These are phyloP conservation scores for Watersipora subatra DNA, from an alignment of 1,140 invertebrate species.

Conservation along the genomic window DNA sequence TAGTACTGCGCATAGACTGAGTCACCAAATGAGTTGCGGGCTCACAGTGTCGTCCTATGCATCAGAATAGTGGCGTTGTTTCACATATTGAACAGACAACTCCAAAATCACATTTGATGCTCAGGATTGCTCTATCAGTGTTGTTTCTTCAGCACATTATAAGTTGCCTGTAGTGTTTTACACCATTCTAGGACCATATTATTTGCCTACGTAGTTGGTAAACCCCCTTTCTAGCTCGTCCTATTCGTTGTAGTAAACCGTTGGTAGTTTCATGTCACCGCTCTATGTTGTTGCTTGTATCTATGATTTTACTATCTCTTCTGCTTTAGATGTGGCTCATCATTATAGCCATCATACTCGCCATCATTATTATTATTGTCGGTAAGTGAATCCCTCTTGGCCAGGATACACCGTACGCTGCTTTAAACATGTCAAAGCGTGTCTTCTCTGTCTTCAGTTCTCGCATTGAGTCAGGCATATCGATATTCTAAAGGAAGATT, in stretches of 20 bases:
- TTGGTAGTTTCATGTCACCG: neutral
- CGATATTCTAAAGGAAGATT: neutral
- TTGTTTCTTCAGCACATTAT: neutral
- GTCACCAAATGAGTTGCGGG: neutral
- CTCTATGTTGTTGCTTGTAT: neutral
- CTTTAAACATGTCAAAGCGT: no score
- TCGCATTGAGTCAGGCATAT: neutral
- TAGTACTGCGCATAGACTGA: neutral
- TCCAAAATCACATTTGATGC: no score
- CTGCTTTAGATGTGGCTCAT: neutral
- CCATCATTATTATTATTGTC: slow-evolving; percentile 1
- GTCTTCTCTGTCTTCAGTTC: neutral
- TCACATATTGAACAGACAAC: neutral
- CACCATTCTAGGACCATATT: no score
- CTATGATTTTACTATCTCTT: slow-evolving; percentile 3
- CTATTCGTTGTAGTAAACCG: neutral
- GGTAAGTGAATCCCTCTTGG: neutral
- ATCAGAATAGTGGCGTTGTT: neutral
- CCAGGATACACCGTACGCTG: no score
- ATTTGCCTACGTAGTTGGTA: no score
- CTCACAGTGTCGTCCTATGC: neutral
- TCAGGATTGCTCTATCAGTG: slow-evolving; percentile 7
- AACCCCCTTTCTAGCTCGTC: neutral
- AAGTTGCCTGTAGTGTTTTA: no score
- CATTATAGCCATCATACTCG: neutral